A percentile compares a stretch with the other conserved stretches of the same genome.
Evolutionary conservation across 2,888 invertebrate species (phyloP).

Genomic region (Agapostemon virescens): DNA sequence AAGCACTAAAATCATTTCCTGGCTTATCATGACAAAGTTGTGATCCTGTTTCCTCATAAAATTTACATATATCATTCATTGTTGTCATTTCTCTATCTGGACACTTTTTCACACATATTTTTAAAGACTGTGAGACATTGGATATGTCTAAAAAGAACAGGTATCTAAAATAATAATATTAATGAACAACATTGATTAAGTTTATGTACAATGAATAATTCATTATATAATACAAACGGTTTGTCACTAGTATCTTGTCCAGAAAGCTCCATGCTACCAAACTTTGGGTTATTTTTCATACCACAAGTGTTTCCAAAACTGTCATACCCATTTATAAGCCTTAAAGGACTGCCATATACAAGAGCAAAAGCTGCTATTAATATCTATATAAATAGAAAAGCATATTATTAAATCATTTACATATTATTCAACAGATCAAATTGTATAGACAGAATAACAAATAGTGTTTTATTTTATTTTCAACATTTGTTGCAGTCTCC

Average conservation of each 20-base stretch:
- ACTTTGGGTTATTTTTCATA: slow-evolving; percentile 88
- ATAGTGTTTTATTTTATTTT: not conserved
- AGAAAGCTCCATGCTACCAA: slow-evolving; percentile 87
- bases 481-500: not conserved
- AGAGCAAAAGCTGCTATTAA: slow-evolving; percentile 92
- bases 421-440: not conserved
- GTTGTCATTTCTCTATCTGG: slow-evolving; percentile 86
- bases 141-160: slow-evolving; percentile 92
- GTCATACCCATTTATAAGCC: slow-evolving; percentile 94
- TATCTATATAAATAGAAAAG: slow-evolving; percentile 82
- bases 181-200: not conserved
- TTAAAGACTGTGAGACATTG: slow-evolving; percentile 88
- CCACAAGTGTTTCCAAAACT: slow-evolving; percentile 98
- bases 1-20: slow-evolving; percentile 77
- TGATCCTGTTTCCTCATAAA: slow-evolving; percentile 87
- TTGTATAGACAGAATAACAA: not conserved
- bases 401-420: slow-evolving; percentile 44
- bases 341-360: slow-evolving; percentile 92
- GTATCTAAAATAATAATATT: slow-evolving; percentile 81
- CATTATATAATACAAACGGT: slow-evolving; percentile 80
- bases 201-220: slow-evolving; percentile 1
- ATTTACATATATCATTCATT: slow-evolving; percentile 86
- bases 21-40: slow-evolving; percentile 86
- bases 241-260: slow-evolving; percentile 91
- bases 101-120: slow-evolving; percentile 94